A percentile compares a stretch with the other conserved stretches of the same genome.
phyloP scores from a whole-genome alignment of 1,140 invertebrate species.

The Thereuonema tuberculata region DNA sequence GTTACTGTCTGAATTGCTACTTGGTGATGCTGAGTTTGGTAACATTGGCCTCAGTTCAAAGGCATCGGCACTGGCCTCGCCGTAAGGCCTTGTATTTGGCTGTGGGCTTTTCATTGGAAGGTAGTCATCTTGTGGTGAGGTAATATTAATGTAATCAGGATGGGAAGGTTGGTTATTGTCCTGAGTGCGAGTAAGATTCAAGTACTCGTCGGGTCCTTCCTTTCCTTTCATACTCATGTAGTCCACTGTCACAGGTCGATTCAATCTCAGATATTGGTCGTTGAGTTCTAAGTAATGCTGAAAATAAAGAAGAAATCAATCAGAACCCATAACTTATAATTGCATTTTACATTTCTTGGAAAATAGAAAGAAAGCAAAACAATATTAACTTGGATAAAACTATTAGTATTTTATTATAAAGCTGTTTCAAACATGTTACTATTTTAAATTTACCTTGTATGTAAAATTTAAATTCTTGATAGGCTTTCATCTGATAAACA shows the following conservation, averaged over 20 bases:
- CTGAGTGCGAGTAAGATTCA: slow-evolving; percentile 27
- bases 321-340: not conserved
- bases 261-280: slow-evolving; percentile 55
- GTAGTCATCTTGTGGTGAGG: not conserved
- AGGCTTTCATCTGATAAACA: no score
- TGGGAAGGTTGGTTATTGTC: not conserved
- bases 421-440: no score
- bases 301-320: slow-evolving; percentile 26
- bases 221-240: slow-evolving; percentile 48
- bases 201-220: slow-evolving; percentile 38
- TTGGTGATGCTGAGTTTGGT: not conserved
- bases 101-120: not conserved
- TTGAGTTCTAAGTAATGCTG: slow-evolving; percentile 79
- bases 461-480: no score
- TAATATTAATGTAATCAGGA: not conserved
- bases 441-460: no score
- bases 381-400: no score
- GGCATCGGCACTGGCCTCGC: not conserved
- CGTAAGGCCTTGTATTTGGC: not conserved
- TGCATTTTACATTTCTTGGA: no score
- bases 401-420: no score
- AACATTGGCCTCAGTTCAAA: not conserved
- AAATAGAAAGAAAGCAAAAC: no score
- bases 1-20: not conserved
- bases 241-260: slow-evolving; percentile 50